These are phyloP conservation scores for Tiaroga cobitis DNA, from an alignment of 2,797 vertebrate genomes.

Conservation along the genomic window DNA sequence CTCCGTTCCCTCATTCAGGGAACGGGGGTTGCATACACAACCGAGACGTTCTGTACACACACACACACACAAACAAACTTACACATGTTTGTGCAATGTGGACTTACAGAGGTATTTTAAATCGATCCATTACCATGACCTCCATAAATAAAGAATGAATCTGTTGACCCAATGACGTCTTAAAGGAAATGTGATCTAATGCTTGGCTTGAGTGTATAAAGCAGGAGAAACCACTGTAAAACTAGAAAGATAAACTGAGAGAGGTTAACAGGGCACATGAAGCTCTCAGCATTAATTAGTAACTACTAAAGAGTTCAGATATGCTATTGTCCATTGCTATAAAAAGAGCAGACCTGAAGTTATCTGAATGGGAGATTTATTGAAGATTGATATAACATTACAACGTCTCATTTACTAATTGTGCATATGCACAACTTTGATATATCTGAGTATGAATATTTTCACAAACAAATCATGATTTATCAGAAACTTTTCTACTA, in stretches of 20 bases:
- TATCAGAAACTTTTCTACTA: neutral
- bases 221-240: conserved; percentile 36
- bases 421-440: neutral
- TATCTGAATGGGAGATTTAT: neutral
- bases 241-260: conserved; percentile 20
- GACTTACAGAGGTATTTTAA: conserved; percentile 24
- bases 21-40: no score
- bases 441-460: neutral
- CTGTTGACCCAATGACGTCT: conserved; percentile 40
- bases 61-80: neutral
- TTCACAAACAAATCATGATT: neutral
- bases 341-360: neutral
- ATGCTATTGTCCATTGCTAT: neutral
- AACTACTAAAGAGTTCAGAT: conserved; percentile 19
- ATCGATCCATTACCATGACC: neutral
- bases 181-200: conserved; percentile 36
- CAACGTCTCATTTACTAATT: neutral
- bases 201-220: conserved; percentile 38
- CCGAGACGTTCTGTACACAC: no score
- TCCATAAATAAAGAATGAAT: conserved; percentile 41
- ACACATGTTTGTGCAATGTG: neutral
- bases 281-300: conserved; percentile 11
- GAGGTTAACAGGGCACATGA: conserved; percentile 24
- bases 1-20: no score
- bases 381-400: neutral